Evolutionary conservation across 2,113 vertebrate species (phyloP).

Genomic region (Trogon melanurus): DNA sequence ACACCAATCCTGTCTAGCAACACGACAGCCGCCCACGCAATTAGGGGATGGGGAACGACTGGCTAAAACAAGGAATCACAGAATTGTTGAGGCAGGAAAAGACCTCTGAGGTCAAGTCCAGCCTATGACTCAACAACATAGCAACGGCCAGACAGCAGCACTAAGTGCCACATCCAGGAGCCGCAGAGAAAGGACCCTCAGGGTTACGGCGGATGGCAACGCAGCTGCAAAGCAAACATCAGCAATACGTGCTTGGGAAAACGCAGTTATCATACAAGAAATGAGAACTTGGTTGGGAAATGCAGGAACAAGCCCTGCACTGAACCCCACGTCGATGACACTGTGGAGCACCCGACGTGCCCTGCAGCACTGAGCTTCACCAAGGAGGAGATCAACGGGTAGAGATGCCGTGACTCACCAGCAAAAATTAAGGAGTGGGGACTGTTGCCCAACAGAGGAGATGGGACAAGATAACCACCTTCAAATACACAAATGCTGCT

Average conservation of each 20-base stretch:
- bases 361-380: background rate
- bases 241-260: fast-evolving
- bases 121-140: too few relatives aligned
- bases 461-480: background rate
- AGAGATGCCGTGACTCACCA: fast-evolving
- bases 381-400: background rate
- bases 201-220: background rate
- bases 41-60: background rate
- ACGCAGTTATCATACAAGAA: background rate
- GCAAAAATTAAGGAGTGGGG: background rate
- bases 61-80: background rate
- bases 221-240: background rate
- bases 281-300: background rate
- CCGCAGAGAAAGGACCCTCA: background rate
- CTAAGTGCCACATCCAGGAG: background rate
- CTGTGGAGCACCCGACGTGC: fast-evolving
- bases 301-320: fast-evolving
- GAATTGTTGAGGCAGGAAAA: too few relatives aligned
- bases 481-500: fast-evolving
- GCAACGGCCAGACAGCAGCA: too few relatives aligned
- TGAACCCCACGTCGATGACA: fast-evolving
- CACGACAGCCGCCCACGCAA: background rate
- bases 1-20: background rate
- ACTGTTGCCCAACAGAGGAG: background rate
- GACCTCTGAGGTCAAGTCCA: too few relatives aligned